These are phyloP conservation scores for Sinohyriopsis cumingii DNA, from an alignment of 2,888 invertebrate species.

Conservation along the genomic window DNA sequence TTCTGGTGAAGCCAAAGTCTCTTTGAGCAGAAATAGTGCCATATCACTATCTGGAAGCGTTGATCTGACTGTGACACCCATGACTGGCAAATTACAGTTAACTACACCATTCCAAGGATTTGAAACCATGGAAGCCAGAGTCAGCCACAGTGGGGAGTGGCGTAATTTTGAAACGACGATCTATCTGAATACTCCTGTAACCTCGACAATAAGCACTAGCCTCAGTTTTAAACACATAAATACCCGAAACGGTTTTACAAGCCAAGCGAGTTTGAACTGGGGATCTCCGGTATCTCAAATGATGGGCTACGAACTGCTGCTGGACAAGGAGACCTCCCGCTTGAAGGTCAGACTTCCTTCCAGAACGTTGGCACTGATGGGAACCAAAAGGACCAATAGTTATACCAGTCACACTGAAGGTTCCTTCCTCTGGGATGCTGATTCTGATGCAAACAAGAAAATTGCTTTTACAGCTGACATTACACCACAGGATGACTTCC, in stretches of 20 bases:
- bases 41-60: constrained; percentile 10
- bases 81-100: constrained; percentile 16
- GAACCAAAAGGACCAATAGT: constrained; percentile 17
- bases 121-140: constrained; percentile 24
- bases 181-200: too few relatives aligned
- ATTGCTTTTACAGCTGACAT: constrained; percentile 27
- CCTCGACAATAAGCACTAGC: too few relatives aligned
- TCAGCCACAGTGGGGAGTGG: constrained; percentile 22
- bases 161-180: too few relatives aligned
- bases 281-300: constrained; percentile 13
- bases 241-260: constrained; percentile 3
- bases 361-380: constrained; percentile 31
- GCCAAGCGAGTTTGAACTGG: constrained; percentile 16
- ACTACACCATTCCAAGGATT: constrained; percentile 32
- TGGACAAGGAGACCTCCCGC: constrained; percentile 19
- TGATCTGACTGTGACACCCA: constrained; percentile 41
- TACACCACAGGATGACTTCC: constrained; percentile 23
- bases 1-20: constrained; percentile 8
- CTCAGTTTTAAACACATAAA: background rate
- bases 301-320: constrained; percentile 22
- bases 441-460: constrained; percentile 44
- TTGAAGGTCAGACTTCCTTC: constrained; percentile 40
- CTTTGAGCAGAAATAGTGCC: constrained; percentile 25
- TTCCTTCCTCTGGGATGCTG: constrained; percentile 52
- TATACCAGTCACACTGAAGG: constrained; percentile 14